Evolutionary conservation across 1,140 invertebrate genomes (phyloP), one percentile per base, ranked within the genome.

Genomic region (Zaprionus lachaisei): DNA sequence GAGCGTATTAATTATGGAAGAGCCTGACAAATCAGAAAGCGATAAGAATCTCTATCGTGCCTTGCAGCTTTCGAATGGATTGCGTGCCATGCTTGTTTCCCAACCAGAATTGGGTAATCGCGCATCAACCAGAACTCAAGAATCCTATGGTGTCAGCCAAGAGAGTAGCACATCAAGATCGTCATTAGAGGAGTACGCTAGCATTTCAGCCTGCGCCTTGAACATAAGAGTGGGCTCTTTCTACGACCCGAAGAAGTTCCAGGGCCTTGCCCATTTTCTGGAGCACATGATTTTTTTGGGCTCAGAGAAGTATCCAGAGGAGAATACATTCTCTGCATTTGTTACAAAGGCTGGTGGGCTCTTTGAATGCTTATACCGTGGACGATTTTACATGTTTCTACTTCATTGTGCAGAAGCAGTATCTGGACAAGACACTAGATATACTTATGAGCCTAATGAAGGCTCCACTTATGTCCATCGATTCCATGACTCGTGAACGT

Each of bases 281-380:
- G 98, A 99, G 92, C 98, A 99, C 91, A 98, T 99, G 97, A 95
- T 99, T 9, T 99, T 98, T 89, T 97, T 98, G 95, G 98, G 98
- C 22, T 98, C 96, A 61, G 93, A 96, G 90, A 97, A 97, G 83
- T 98, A 96, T 94, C 96, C 97, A 5, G 94, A 95, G 91, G 97
- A 98, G 93, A 98, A 98, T 93, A 96, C 96, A 73, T 97, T 98
- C 84, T 96, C 97, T 93, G 93, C 95, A 3, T 98, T 96, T 83
- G 94, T 98, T 17, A 95, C 94, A 89, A 96, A 96, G 94, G 95
- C 95, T 90, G 97, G 97, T 4, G 97, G 97, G 97, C 4, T 95
- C 94, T 9, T 95, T 95, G 79, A 98, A 98, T 93, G 97, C 97
- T 0, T 95, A 94, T n/a, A 98, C 97, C 0, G 97, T 97, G 80